Base-by-base conservation (phyloP, 37 sponge, comb jelly and placozoan genomes). In the Beroe ovata region DNA sequence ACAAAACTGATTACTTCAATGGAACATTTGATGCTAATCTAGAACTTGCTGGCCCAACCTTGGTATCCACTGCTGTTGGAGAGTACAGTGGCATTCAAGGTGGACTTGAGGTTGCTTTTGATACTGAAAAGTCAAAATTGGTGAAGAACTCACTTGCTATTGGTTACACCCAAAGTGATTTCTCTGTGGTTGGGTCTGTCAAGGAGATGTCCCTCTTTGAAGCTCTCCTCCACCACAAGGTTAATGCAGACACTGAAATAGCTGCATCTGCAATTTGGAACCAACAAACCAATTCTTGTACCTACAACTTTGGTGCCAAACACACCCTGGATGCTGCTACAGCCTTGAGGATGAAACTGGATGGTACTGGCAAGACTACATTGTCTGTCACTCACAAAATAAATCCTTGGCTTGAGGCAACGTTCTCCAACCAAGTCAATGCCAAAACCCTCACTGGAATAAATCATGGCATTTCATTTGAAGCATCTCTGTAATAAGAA, bases 251-350 rank as follows among this genome's bases (percentile, higher is more conserved):
- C 38, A 77, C 84, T 26, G 84, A 77, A 25, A 23, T 77, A 23
- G 84, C 84, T 77, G 84, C 84, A 23, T 77, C 84, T 4, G 4
- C 41, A 28, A 77, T 16, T 29, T 77, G 54, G 54, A 77, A 77
- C 84, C 39, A 77, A 8, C 54, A 42, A 28, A 40, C 42, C 84
- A 77, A 77, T 35, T 42, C 38, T 11, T 77, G 84, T 41, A 11
- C 84, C 47, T 77, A 32, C 84, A 77, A 77, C 54, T 77, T 77
- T 23, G 84, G 84, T 42, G 54, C 84, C 84, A 77, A 77, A 77
- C 54, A 77, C 84, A 77, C 54, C 22, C 84, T 77, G 2, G 84
- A 77, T 35, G 33, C 8, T 2, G 84, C 42, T 36, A 77, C 84
- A 6, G 42, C 84, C 8, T 54, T 77, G 8, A 39, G 84, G 28